phyloP scores from a whole-genome alignment of 2,797 vertebrate species.

The Chanos chanos region DNA sequence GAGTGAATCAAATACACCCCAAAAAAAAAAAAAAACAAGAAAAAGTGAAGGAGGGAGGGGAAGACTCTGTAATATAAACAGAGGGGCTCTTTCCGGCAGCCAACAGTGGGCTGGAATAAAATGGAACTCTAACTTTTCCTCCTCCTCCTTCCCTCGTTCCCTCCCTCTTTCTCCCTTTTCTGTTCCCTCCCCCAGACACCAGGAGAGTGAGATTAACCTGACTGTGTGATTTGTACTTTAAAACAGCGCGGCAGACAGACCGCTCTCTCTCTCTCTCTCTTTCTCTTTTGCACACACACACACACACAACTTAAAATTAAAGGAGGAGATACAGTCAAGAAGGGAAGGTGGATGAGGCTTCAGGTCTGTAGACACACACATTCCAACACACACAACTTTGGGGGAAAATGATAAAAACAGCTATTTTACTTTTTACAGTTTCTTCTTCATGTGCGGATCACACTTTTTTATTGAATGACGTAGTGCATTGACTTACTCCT shows the following conservation, averaged over 20 bases:
- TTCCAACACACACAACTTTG: neutral
- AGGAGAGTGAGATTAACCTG: slow-evolving; percentile 64
- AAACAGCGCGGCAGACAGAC: slow-evolving; percentile 52
- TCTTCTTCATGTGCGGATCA: too few relatives aligned
- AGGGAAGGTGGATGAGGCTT: slow-evolving; percentile 3
- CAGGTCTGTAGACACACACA: slow-evolving; percentile 35
- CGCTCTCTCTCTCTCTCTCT: too few relatives aligned
- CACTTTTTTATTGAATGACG: too few relatives aligned
- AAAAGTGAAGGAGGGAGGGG: slow-evolving; percentile 22
- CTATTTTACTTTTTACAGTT: too few relatives aligned
- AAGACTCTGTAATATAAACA: slow-evolving; percentile 23
- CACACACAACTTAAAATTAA: slow-evolving; percentile 17
- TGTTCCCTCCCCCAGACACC: slow-evolving; percentile 50
- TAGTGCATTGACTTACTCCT: too few relatives aligned
- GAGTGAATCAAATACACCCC: slow-evolving; percentile 32
- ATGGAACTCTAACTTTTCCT: slow-evolving; percentile 32
- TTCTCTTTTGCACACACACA: too few relatives aligned
- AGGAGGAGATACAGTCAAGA: slow-evolving; percentile 2
- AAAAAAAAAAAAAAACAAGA: neutral
- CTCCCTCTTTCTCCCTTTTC: slow-evolving; percentile 15
- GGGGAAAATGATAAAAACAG: neutral
- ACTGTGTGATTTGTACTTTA: slow-evolving; percentile 58
- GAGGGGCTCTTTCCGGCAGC: slow-evolving; percentile 45
- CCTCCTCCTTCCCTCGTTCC: slow-evolving; percentile 39
- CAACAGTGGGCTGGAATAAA: slow-evolving; percentile 45